These are phyloP conservation scores for Ictalurus furcatus DNA, from an alignment of 2,113 vertebrate genomes.

Conservation along the genomic window DNA sequence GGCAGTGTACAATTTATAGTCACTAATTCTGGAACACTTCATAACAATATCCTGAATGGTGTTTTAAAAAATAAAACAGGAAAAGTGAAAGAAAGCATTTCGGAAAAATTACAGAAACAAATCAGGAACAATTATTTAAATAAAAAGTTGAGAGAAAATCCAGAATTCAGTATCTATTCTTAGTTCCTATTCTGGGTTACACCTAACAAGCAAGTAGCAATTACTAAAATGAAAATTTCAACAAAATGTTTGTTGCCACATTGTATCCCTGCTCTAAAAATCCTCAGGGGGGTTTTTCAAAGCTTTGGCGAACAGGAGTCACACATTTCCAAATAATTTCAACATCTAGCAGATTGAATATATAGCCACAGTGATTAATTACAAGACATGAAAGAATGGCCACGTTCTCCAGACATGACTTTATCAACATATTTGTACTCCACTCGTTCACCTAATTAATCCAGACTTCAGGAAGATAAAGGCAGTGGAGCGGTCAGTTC, in stretches of 20 bases:
- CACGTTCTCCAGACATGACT: slow-evolving; percentile 15
- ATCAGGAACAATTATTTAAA: slow-evolving; percentile 1
- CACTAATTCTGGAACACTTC: background rate
- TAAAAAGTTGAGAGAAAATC: background rate
- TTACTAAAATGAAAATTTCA: background rate
- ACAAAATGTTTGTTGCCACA: background rate
- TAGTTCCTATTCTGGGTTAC: background rate
- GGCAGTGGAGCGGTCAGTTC: slow-evolving; percentile 37
- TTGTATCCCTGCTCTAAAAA: background rate
- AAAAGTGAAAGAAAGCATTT: background rate
- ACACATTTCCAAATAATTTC: background rate
- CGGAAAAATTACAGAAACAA: background rate
- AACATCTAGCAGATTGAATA: slow-evolving; percentile 27
- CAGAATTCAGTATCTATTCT: background rate
- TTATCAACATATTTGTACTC: slow-evolving; percentile 17
- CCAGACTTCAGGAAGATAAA: slow-evolving; percentile 35
- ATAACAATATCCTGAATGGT: slow-evolving; percentile 11
- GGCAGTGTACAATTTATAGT: slow-evolving; percentile 13
- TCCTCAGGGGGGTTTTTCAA: background rate
- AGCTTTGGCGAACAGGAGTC: slow-evolving; percentile 33
- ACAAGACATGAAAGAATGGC: slow-evolving; percentile 29
- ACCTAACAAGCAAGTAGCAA: background rate
- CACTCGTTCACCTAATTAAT: background rate
- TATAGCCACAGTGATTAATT: slow-evolving; percentile 48
- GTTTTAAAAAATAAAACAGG: background rate